Base-by-base conservation (phyloP, 2,113 vertebrate species). In the Corythornis madagascariensis region DNA sequence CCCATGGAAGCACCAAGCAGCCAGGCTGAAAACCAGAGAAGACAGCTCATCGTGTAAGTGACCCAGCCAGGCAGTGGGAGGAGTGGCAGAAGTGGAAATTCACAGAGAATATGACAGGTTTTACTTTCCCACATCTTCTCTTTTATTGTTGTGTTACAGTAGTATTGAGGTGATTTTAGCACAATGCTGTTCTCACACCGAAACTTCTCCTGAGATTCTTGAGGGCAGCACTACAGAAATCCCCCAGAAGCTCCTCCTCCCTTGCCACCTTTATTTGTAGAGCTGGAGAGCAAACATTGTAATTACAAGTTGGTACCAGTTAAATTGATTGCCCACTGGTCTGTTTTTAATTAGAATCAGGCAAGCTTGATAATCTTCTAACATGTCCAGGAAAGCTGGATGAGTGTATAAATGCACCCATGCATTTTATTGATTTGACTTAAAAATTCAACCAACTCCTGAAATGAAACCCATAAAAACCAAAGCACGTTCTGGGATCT, bases 291-390 rank as follows among this genome's bases (percentile, higher is more conserved):
- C 64, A 94, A 93, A 72, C 4, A 20, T 74, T 95, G 95, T 95
- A 91, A 97, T 97, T 97, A 92, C 86, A 61, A 81, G 88, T 92
- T 96, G 96, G 85, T 96, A 92, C 89, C 76, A 94, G 94, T 95
- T 89, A 93, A 96, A 96, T 94, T 97, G 95, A 96, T 96, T 95
- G 93, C 88, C 67, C 78, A 77, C 79, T 71, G 53, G 85, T 88
- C 92, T 96, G 93, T 73, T 92, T 97, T 97, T 97, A 96, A 96
- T 97, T 97, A 95, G 92, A 96, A 93, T 91, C 95, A 94, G 86
- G 88, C 71, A 92, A 95, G 93, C 95, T 50, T 57, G 72, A 74
- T 86, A 91, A 94, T 95, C 86, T 96, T 89, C 92, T 93, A 92
- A 90, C 75, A 45, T 81, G 91, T 92, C 94, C 92, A 79, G 91